Conservation (phyloP, 1,140 invertebrate species). For the Plutomurus gul region DNA sequence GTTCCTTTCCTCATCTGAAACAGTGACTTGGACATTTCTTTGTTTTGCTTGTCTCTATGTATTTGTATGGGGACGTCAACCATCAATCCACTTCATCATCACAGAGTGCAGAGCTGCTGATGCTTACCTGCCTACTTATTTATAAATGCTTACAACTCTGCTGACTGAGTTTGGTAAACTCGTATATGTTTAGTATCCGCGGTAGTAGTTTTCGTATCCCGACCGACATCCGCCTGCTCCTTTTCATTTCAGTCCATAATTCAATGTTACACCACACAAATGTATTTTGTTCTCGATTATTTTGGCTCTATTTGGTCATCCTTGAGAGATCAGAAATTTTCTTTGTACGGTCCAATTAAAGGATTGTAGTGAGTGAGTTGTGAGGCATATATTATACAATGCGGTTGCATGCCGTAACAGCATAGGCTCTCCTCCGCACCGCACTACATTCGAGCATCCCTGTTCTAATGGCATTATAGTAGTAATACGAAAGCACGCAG, state of each 20-base stretch:
- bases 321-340: slow-evolving; percentile 31
- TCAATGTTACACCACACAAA: slow-evolving; percentile 25
- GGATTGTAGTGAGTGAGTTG: slow-evolving; percentile 18
- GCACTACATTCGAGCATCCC: not conserved
- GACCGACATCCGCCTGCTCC: no score
- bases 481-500: not conserved
- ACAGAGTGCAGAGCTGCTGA: not conserved
- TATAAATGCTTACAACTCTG: not conserved
- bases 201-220: no score
- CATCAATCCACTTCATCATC: slow-evolving; percentile 33
- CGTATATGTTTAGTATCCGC: no score
- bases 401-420: not conserved
- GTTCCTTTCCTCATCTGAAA: slow-evolving; percentile 3
- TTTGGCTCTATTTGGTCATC: slow-evolving; percentile 41
- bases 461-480: not conserved
- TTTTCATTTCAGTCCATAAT: slow-evolving; percentile 13
- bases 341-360: slow-evolving; percentile 9
- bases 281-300: slow-evolving; percentile 29
- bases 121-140: not conserved
- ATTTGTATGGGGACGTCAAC: slow-evolving; percentile 32
- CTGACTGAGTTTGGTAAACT: no score
- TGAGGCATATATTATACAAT: slow-evolving; percentile 22
- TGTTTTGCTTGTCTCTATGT: slow-evolving; percentile 33
- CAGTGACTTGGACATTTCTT: slow-evolving; percentile 50
- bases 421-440: no score